Conservation (phyloP, 2,797 vertebrate genomes). For the Syngnathus acus region DNA sequence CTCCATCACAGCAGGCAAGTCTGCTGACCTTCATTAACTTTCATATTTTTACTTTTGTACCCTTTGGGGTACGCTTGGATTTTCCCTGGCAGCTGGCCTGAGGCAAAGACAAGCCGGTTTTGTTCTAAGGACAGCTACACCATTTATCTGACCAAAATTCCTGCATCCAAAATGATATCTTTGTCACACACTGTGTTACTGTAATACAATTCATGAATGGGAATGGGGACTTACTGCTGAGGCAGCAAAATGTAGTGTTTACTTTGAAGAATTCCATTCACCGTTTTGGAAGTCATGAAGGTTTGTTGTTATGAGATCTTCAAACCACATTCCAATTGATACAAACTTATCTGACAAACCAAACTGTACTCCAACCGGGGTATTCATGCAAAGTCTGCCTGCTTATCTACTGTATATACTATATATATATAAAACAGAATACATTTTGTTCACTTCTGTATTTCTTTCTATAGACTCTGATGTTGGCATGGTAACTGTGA, state of each 20-base stretch:
- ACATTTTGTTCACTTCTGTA: conserved; percentile 10
- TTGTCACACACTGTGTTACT: neutral
- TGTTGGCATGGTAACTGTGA: conserved; percentile 75
- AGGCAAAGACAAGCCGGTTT: neutral
- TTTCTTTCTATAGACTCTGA: conserved; percentile 73
- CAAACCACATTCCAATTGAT: neutral
- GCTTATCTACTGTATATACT: too few species aligned
- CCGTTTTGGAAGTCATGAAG: neutral
- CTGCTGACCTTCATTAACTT: conserved; percentile 31
- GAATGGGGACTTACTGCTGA: neutral
- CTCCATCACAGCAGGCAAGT: conserved; percentile 84
- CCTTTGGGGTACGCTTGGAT: conserved; percentile 5
- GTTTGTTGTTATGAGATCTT: neutral
- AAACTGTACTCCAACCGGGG: too few species aligned
- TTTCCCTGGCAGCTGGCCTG: conserved; percentile 1
- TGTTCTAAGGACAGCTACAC: neutral
- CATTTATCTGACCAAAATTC: neutral
- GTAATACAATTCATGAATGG: neutral
- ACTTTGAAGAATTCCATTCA: neutral
- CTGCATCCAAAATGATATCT: conserved; percentile 6
- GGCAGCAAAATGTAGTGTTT: neutral
- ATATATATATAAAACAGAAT: neutral
- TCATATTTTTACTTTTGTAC: conserved; percentile 7
- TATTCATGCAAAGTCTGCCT: too few species aligned
- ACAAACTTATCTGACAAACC: neutral